Evolutionary conservation across 2,113 vertebrate species (phyloP).

Genomic region (Nycticryphes semicollaris): DNA sequence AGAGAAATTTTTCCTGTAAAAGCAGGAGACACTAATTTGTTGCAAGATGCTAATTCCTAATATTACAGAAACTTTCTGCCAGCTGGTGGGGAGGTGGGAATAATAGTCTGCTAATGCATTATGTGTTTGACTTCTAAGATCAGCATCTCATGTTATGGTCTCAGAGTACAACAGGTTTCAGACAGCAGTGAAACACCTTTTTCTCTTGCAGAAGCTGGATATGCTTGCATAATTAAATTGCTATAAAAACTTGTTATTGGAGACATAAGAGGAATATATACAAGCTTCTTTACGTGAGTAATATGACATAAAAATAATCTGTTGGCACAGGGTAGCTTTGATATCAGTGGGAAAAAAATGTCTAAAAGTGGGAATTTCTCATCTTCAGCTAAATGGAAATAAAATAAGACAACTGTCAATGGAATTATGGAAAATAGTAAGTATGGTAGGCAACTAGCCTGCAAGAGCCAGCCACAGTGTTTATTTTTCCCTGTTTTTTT

Average conservation of each 20-base stretch:
- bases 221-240: background rate
- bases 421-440: background rate
- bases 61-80: background rate
- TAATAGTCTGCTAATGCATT: background rate
- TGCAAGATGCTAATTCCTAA: background rate
- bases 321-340: background rate
- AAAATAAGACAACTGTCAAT: background rate
- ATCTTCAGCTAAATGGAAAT: conserved; percentile 8
- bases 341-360: background rate
- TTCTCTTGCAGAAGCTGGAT: background rate
- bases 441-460: background rate
- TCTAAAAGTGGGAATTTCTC: conserved; percentile 2
- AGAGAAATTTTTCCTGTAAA: background rate
- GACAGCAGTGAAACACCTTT: background rate
- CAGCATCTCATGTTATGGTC: background rate
- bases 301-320: background rate
- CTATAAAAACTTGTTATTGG: background rate
- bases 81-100: background rate
- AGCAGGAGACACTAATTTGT: background rate
- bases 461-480: background rate
- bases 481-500: background rate
- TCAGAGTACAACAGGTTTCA: background rate
- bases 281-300: background rate
- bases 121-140: background rate
- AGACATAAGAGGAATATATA: background rate